Evolutionary conservation across 2,797 vertebrate genomes (phyloP).

Genomic region (Alosa sapidissima): DNA sequence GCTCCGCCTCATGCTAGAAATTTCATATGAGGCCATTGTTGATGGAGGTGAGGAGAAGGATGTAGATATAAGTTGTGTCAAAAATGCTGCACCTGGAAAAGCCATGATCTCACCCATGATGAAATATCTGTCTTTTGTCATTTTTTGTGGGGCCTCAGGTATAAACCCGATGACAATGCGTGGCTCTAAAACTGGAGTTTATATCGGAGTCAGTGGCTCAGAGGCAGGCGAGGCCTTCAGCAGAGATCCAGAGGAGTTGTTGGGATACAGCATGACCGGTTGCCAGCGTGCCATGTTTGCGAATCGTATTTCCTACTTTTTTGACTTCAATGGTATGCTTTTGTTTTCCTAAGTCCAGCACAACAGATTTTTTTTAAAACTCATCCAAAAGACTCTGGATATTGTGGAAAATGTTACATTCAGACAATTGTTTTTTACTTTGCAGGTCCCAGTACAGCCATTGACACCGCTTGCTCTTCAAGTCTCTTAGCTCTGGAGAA

Average conservation of each 20-base stretch:
- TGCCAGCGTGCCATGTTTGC: slow-evolving; percentile 97
- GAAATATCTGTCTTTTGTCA: background rate
- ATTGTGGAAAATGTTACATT: background rate
- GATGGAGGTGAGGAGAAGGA: slow-evolving; percentile 83
- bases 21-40: slow-evolving; percentile 90
- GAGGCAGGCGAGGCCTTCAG: slow-evolving; percentile 92
- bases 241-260: slow-evolving; percentile 88
- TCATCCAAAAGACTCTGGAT: background rate
- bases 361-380: background rate
- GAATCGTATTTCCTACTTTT: slow-evolving; percentile 94
- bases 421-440: slow-evolving; percentile 23
- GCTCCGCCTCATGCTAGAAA: slow-evolving; percentile 88
- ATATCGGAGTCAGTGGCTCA: slow-evolving; percentile 90
- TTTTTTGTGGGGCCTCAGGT: slow-evolving; percentile 66
- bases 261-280: slow-evolving; percentile 98
- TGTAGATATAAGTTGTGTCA: background rate
- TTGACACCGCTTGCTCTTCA: slow-evolving; percentile 97
- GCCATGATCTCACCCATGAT: background rate
- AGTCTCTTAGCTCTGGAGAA: slow-evolving; percentile 88
- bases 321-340: slow-evolving; percentile 85
- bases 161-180: slow-evolving; percentile 82
- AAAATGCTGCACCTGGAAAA: background rate
- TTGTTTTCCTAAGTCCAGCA: background rate
- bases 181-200: slow-evolving; percentile 89
- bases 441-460: slow-evolving; percentile 87